Conservation (phyloP, 92 coral and sea anemone genomes). For the Nematostella vectensis region DNA sequence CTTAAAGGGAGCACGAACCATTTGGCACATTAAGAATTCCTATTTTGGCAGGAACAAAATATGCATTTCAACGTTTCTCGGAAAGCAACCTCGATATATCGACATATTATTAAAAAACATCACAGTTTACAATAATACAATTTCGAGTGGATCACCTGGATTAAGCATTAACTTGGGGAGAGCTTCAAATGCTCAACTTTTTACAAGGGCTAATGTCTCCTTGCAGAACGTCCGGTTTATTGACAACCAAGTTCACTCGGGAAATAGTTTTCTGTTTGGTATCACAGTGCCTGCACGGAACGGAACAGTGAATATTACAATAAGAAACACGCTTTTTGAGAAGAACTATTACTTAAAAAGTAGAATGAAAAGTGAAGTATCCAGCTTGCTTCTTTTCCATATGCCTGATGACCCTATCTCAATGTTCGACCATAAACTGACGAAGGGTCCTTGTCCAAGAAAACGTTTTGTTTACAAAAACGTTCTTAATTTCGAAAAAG, state of each 20-base stretch:
- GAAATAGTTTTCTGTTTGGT: not conserved
- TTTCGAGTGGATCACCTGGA: no score
- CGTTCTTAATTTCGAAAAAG: slow-evolving; percentile 6
- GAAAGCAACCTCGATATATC: no score
- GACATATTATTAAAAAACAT: no score
- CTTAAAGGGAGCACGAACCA: no score
- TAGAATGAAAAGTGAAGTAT: not conserved
- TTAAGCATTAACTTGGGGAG: no score
- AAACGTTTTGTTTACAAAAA: not conserved
- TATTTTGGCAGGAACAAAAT: no score
- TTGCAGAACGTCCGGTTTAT: not conserved
- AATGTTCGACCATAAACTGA: not conserved
- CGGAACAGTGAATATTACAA: not conserved
- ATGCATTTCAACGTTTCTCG: no score
- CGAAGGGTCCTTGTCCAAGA: not conserved
- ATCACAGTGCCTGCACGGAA: not conserved
- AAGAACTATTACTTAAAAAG: not conserved
- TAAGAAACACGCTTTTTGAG: not conserved
- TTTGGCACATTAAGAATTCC: no score
- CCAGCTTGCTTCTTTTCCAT: not conserved
- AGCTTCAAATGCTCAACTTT: not conserved
- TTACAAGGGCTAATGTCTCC: not conserved
- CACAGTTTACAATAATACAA: no score
- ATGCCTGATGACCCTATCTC: not conserved
- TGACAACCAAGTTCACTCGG: not conserved